Conservation (phyloP, 2,797 vertebrate species). For the Clangula hyemalis region DNA sequence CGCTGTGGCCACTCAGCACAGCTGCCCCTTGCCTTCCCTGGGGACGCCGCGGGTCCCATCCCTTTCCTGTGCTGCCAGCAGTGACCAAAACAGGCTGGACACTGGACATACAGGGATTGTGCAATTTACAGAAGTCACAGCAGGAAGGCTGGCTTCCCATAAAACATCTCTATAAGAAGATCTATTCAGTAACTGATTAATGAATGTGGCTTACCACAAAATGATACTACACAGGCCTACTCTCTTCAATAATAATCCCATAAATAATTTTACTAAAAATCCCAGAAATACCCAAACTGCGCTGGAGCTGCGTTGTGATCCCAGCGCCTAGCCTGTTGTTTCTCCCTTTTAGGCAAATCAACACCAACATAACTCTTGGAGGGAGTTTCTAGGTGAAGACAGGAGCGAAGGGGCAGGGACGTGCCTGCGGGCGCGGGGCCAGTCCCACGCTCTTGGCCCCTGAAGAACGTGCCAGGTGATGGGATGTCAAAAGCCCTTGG, state of each 20-base stretch:
- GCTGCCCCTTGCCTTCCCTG: not conserved
- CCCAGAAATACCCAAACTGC: slow-evolving; percentile 3
- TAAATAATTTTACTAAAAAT: slow-evolving; percentile 46
- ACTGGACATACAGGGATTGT: not conserved
- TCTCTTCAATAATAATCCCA: slow-evolving; percentile 50
- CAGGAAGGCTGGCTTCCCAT: not conserved
- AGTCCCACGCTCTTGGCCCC: not conserved
- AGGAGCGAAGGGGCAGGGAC: not conserved
- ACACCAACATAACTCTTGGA: not conserved
- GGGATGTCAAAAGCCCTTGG: not conserved
- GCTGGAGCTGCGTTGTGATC: not conserved
- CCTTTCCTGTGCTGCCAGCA: not conserved
- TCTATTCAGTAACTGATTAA: slow-evolving; percentile 39
- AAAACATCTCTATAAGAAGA: slow-evolving; percentile 13
- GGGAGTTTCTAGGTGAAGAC: slow-evolving; percentile 31
- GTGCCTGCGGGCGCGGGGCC: not conserved
- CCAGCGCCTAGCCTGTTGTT: not conserved
- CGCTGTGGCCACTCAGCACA: not conserved
- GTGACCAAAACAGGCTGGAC: not conserved
- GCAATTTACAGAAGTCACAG: not conserved
- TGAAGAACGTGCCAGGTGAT: not conserved
- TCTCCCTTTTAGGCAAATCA: slow-evolving; percentile 16
- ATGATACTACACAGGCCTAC: slow-evolving; percentile 9
- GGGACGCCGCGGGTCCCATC: not conserved
- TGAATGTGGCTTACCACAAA: slow-evolving; percentile 59